A percentile compares a stretch with the other conserved stretches of the same genome.
Conservation (phyloP, 2,797 vertebrate genomes). For the Peromyscus nudipes region DNA sequence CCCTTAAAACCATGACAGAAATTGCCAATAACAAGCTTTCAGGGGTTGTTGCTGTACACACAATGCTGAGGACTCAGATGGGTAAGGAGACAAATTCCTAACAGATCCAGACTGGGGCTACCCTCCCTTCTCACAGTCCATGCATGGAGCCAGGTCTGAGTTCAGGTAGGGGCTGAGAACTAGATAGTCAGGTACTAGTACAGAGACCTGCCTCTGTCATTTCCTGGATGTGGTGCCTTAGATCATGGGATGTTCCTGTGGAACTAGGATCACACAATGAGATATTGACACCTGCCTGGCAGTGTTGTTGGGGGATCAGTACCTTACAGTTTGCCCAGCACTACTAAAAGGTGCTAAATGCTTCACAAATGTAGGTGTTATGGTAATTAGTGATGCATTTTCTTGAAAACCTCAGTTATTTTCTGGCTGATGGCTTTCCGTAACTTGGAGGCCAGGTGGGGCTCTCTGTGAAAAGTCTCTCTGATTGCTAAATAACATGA, state of each 20-base stretch:
- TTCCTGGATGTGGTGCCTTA: neutral
- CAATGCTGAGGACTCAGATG: neutral
- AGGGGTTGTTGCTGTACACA: neutral
- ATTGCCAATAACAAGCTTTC: neutral
- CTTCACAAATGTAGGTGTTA: constrained; percentile 4
- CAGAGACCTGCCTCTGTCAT: neutral
- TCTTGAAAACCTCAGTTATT: constrained; percentile 49
- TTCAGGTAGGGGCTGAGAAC: neutral
- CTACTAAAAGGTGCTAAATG: constrained; percentile 56
- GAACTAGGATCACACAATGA: neutral
- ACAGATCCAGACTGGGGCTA: neutral
- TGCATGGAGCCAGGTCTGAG: neutral
- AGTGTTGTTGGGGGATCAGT: neutral
- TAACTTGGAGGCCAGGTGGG: neutral
- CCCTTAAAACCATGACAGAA: neutral
- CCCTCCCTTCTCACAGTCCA: neutral
- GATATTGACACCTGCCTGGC: neutral
- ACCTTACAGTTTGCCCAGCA: constrained; percentile 16
- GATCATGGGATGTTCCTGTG: neutral
- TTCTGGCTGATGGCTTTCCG: constrained; percentile 21
- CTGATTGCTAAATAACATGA: neutral
- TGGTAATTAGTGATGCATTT: constrained; percentile 11
- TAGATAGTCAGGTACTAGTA: neutral
- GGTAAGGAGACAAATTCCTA: accelerated
- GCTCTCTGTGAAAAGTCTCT: neutral